A percentile compares a stretch with the other conserved stretches of the same genome.
Evolutionary conservation across 2,888 invertebrate species (phyloP).

Genomic region (Calliopum simillimum): DNA sequence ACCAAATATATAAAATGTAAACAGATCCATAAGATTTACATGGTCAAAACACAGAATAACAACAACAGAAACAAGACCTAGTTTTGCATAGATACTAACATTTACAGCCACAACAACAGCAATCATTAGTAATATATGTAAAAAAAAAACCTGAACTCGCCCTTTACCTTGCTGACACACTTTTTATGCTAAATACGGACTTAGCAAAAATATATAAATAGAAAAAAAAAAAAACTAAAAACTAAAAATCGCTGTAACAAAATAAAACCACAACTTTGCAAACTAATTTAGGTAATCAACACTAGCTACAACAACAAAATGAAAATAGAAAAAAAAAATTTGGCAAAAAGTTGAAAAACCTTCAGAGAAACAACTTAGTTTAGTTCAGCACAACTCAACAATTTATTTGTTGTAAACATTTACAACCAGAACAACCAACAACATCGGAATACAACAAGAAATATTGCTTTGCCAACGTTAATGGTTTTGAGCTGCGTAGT

Average conservation of each 20-base stretch:
- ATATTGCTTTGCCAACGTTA: too few species aligned
- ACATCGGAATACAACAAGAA: too few species aligned
- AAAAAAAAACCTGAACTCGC: conserved; percentile 41
- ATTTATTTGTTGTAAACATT: conserved; percentile 11
- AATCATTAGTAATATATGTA: neutral
- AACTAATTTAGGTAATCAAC: conserved; percentile 7
- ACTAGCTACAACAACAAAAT: neutral
- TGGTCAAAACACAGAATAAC: conserved; percentile 22
- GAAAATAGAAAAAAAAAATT: neutral
- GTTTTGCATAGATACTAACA: conserved; percentile 26
- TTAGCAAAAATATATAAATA: conserved; percentile 45
- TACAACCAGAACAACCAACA: neutral
- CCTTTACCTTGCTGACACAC: conserved; percentile 66
- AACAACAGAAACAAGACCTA: neutral
- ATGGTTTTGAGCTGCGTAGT: too few species aligned
- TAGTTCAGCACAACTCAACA: neutral
- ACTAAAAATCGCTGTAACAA: neutral
- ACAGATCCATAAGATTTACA: neutral
- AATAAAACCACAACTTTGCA: neutral
- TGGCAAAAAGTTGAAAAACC: neutral
- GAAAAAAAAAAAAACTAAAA: conserved; percentile 42
- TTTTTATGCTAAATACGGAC: conserved; percentile 59
- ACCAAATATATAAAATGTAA: neutral
- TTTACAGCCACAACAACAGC: neutral
- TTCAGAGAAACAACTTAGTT: too few species aligned